Conservation (phyloP, 2,113 vertebrate genomes). For the Burhinus bistriatus region DNA sequence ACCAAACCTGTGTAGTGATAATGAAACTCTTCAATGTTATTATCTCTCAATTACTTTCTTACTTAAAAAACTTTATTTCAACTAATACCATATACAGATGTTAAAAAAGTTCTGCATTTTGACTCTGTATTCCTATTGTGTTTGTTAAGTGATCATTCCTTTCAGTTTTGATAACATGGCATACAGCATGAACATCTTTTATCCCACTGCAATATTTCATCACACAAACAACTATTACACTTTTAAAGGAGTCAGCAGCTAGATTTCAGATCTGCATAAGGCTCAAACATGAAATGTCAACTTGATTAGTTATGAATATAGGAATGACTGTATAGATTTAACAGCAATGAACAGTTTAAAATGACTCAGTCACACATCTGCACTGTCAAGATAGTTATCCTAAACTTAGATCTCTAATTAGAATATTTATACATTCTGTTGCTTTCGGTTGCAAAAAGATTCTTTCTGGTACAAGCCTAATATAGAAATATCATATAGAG, state of each 20-base stretch:
- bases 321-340: conserved; percentile 28
- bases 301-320: conserved; percentile 39
- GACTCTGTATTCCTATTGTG: not conserved
- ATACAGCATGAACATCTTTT: not conserved
- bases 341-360: conserved; percentile 35
- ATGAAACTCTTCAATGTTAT: not conserved
- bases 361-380: conserved; percentile 64
- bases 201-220: not conserved
- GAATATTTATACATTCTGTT: conserved; percentile 43
- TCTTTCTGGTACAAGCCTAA: conserved; percentile 8
- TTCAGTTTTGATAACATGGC: not conserved
- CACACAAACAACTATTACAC: not conserved
- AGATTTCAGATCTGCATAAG: conserved; percentile 8
- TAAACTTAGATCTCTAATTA: conserved; percentile 60
- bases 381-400: conserved; percentile 49
- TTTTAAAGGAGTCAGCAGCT: conserved; percentile 15
- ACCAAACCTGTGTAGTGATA: not conserved
- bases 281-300: conserved; percentile 46
- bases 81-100: not conserved
- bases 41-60: not conserved
- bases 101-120: not conserved
- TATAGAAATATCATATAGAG: not conserved
- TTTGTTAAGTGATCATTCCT: not conserved
- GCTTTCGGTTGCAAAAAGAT: not conserved
- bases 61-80: not conserved